Conservation (phyloP, 2,113 vertebrate species). For the Vulpes ferrilata region DNA sequence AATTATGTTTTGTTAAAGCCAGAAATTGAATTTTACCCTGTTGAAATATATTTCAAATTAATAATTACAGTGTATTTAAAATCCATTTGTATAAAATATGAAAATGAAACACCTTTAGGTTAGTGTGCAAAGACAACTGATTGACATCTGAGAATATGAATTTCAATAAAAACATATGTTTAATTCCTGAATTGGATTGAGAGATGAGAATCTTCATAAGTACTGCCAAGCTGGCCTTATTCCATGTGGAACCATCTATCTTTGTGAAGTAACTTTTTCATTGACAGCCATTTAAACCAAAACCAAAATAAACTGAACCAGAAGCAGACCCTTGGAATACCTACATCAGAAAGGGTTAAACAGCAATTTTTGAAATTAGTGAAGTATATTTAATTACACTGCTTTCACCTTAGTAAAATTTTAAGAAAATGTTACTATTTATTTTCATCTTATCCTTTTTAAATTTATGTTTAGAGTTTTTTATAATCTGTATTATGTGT, state of each 20-base stretch:
- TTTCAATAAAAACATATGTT: slow-evolving; percentile 16
- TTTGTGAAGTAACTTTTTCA: neutral
- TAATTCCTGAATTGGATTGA: neutral
- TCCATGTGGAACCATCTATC: neutral
- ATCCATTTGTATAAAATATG: neutral
- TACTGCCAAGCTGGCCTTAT: neutral
- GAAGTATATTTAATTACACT: neutral
- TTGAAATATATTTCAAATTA: slow-evolving; percentile 26
- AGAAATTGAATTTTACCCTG: slow-evolving; percentile 23
- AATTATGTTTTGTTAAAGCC: neutral
- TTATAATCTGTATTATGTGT: neutral
- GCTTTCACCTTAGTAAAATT: neutral
- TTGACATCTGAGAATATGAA: neutral
- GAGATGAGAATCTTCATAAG: slow-evolving; percentile 3
- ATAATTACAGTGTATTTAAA: neutral
- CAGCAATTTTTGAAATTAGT: neutral
- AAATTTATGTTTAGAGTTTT: neutral
- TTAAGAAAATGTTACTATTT: neutral
- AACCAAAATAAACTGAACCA: slow-evolving; percentile 6
- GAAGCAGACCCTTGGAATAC: neutral
- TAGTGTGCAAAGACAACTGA: slow-evolving; percentile 13
- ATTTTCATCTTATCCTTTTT: neutral
- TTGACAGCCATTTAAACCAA: neutral
- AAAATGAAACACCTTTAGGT: neutral
- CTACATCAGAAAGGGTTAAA: neutral